Conservation (phyloP, 2,797 vertebrate species). For the Alectoris magna region DNA sequence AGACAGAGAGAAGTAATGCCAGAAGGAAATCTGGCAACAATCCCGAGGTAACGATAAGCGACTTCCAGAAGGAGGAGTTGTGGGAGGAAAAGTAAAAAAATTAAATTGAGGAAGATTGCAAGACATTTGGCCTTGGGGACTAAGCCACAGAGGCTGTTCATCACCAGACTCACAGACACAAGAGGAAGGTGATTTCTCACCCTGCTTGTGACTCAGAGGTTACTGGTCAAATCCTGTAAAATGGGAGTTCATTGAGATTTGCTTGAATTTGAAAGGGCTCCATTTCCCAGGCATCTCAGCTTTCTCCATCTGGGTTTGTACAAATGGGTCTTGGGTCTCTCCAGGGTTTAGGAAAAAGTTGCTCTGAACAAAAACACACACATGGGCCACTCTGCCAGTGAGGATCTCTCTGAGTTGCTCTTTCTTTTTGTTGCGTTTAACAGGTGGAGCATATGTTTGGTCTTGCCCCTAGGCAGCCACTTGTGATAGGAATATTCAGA, state of each 20-base stretch:
- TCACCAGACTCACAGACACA: not conserved
- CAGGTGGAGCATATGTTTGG: not conserved
- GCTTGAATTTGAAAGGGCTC: conserved; percentile 12
- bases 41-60: not conserved
- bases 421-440: not conserved
- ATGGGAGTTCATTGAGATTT: conserved; percentile 29
- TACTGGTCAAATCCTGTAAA: conserved; percentile 16
- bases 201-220: not conserved
- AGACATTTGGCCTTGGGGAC: not conserved
- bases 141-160: not conserved
- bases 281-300: conserved; percentile 36
- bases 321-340: not conserved
- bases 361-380: not conserved
- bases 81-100: conserved; percentile 39
- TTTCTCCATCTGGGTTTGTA: conserved; percentile 53
- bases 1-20: conserved; percentile 14
- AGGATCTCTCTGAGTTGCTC: not conserved
- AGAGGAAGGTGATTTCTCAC: conserved; percentile 17
- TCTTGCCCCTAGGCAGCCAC: not conserved
- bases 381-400: not conserved
- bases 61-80: conserved; percentile 39
- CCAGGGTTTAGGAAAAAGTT: conserved; percentile 10
- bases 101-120: conserved; percentile 2
- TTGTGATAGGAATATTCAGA: not conserved
- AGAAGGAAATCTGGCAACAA: conserved; percentile 45